These are phyloP conservation scores for Poecile atricapillus DNA, from an alignment of 2,113 vertebrate genomes.

Conservation along the genomic window DNA sequence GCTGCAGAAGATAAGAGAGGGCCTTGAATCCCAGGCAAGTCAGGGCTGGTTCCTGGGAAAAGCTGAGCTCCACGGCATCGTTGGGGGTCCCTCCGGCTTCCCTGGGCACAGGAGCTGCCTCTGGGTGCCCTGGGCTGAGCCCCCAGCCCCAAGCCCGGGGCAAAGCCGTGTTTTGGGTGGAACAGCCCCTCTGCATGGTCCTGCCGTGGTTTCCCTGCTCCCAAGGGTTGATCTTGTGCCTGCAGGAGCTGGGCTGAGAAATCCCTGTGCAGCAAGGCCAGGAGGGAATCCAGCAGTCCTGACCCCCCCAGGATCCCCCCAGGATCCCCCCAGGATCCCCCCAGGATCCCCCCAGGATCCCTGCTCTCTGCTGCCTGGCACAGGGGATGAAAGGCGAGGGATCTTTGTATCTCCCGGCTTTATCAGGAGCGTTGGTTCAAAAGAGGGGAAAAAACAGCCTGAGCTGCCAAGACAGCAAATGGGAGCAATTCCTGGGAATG, in stretches of 20 bases:
- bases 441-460: neutral
- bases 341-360: neutral
- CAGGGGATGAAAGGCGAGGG: neutral
- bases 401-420: neutral
- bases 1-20: conserved; percentile 30
- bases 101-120: neutral
- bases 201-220: neutral
- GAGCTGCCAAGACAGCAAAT: neutral
- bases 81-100: conserved; percentile 37
- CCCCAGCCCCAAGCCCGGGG: neutral
- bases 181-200: neutral
- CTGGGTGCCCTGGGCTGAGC: neutral
- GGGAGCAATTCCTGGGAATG: conserved; percentile 15
- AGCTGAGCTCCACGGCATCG: conserved; percentile 38
- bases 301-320: neutral
- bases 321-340: too few species aligned
- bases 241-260: neutral
- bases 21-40: conserved; percentile 20
- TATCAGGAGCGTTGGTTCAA: neutral
- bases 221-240: fast-evolving
- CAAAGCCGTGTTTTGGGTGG: neutral
- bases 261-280: neutral
- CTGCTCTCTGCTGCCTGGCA: neutral
- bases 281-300: neutral
- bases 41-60: neutral